A percentile compares a stretch with the other conserved stretches of the same genome.
Conservation (phyloP, 2,888 invertebrate genomes). For the Dynastes maya region DNA sequence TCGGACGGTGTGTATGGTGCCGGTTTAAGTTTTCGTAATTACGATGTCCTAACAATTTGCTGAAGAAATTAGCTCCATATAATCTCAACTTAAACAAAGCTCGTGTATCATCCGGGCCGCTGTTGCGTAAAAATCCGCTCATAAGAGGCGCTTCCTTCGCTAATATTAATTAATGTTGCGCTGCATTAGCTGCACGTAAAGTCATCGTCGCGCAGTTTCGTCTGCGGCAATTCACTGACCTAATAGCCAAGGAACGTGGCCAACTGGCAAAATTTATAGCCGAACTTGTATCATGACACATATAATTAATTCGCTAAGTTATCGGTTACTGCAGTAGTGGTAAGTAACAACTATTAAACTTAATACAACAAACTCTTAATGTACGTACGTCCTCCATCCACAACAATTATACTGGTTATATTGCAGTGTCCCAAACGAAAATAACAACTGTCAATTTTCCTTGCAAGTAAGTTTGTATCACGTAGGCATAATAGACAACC, state of each 20-base stretch:
- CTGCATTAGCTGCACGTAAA: constrained; percentile 42
- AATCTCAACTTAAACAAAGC: constrained; percentile 4
- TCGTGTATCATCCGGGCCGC: neutral
- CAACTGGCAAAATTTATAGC: constrained; percentile 37
- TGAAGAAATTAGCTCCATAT: constrained; percentile 16
- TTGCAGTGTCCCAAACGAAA: neutral
- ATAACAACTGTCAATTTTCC: neutral
- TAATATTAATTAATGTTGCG: constrained; percentile 29
- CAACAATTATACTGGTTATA: constrained; percentile 15
- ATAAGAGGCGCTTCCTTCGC: neutral
- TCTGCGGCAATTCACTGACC: constrained; percentile 42
- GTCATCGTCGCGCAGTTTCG: neutral
- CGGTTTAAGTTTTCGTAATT: neutral
- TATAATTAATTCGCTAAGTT: constrained; percentile 44
- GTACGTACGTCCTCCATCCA: neutral
- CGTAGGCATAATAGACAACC: neutral
- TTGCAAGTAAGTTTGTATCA: neutral
- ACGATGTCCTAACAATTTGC: neutral
- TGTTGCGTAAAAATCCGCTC: constrained; percentile 4
- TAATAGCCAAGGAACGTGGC: constrained; percentile 41
- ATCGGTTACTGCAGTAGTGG: constrained; percentile 16
- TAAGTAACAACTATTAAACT: constrained; percentile 18
- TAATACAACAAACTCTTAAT: constrained; percentile 3
- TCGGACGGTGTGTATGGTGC: neutral
- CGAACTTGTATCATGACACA: constrained; percentile 30